These are phyloP conservation scores for Salmo trutta DNA, from an alignment of 2,797 vertebrate species.

Conservation along the genomic window DNA sequence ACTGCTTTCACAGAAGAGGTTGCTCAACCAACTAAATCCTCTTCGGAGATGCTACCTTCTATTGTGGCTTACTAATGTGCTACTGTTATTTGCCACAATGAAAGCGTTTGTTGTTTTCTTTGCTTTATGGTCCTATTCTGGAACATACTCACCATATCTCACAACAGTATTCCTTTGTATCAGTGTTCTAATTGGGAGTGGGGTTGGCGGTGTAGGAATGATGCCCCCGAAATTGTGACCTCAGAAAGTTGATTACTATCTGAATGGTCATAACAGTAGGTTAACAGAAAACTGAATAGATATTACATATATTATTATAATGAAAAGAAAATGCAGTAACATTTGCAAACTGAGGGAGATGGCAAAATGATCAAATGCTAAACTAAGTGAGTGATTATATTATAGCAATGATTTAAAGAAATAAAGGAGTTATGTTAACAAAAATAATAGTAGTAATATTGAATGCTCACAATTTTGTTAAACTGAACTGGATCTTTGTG, in stretches of 20 bases:
- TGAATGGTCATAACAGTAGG: conserved; percentile 21
- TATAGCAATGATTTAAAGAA: conserved; percentile 70
- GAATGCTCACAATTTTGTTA: conserved; percentile 83
- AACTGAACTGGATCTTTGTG: conserved; percentile 82
- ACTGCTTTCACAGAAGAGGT: conserved; percentile 18
- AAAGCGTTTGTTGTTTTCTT: conserved; percentile 23
- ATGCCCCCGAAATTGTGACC: conserved; percentile 42
- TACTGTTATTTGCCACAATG: conserved; percentile 6
- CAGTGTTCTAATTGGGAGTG: conserved; percentile 69
- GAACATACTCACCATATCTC: conserved; percentile 28
- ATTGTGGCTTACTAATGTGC: conserved; percentile 6
- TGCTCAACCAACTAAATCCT: neutral
- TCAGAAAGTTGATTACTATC: conserved; percentile 43
- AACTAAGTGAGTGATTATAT: conserved; percentile 51
- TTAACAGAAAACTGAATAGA: conserved; percentile 13
- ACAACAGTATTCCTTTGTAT: conserved; percentile 72
- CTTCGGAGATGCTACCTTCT: neutral
- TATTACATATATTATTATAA: conserved; percentile 38
- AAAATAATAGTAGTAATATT: conserved; percentile 74
- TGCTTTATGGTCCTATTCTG: conserved; percentile 13
- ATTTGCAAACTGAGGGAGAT: conserved; percentile 60
- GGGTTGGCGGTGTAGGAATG: conserved; percentile 43
- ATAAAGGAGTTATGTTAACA: conserved; percentile 74
- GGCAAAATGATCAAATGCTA: conserved; percentile 53
- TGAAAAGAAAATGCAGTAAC: conserved; percentile 60